A percentile compares a stretch with the other conserved stretches of the same genome.
phyloP scores from a whole-genome alignment of 2,888 invertebrate species.

The Blomia tropicalis region DNA sequence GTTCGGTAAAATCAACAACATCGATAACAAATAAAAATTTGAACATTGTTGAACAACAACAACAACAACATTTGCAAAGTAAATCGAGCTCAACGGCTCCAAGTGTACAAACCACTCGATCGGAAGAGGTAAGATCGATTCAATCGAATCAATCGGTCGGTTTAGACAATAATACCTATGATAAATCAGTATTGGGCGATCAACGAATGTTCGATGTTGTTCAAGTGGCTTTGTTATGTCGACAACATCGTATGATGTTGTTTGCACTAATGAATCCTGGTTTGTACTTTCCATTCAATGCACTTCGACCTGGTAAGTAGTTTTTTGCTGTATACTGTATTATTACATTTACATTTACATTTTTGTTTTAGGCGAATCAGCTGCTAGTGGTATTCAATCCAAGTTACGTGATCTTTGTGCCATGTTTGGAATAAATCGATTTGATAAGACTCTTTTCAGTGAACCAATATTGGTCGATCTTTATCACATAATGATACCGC shows the following conservation, averaged over 20 bases:
- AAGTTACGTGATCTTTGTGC: not conserved
- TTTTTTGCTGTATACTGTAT: not conserved
- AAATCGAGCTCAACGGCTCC: too few relatives aligned
- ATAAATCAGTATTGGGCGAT: not conserved
- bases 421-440: not conserved
- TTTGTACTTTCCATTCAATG: not conserved
- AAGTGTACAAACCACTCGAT: too few relatives aligned
- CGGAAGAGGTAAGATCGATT: too few relatives aligned
- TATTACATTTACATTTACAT: not conserved
- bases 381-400: not conserved
- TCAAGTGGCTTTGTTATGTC: not conserved
- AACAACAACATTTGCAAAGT: too few relatives aligned
- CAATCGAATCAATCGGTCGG: not conserved
- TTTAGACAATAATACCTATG: not conserved
- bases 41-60: too few relatives aligned
- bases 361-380: not conserved
- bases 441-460: not conserved
- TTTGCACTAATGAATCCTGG: not conserved
- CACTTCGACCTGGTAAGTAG: not conserved
- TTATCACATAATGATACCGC: not conserved
- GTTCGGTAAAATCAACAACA: too few relatives aligned
- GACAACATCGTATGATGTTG: not conserved
- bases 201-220: not conserved
- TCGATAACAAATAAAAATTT: too few relatives aligned
- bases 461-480: not conserved